phyloP scores from a whole-genome alignment of 2,113 vertebrate genomes.

The Ovis aries region DNA sequence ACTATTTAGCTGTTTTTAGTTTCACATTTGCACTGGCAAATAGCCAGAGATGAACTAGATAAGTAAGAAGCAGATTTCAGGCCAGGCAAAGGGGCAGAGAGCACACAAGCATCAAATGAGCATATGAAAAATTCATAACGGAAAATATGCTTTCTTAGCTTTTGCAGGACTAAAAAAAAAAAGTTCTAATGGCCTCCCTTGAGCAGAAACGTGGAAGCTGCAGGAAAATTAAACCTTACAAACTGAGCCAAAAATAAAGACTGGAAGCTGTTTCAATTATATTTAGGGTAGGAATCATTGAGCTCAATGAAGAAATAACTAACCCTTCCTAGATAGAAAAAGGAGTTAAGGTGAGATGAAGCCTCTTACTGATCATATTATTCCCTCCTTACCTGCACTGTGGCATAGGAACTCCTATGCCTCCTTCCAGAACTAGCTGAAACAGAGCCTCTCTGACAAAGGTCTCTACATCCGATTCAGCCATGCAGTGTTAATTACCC shows the following conservation, averaged over 20 bases:
- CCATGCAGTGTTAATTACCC: background rate
- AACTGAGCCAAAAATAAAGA: background rate
- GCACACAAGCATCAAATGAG: background rate
- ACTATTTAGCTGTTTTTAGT: background rate
- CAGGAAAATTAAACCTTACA: background rate
- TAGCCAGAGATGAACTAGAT: constrained; percentile 26
- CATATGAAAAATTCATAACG: constrained; percentile 46
- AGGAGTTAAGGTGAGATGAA: background rate
- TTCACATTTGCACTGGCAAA: constrained; percentile 44
- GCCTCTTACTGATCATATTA: background rate
- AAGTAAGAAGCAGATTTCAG: constrained; percentile 12
- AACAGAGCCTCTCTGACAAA: background rate
- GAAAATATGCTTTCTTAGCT: background rate
- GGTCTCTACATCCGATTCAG: background rate
- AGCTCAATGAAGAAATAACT: background rate
- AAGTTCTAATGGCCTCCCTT: background rate
- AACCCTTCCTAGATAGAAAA: background rate
- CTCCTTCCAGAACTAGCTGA: background rate
- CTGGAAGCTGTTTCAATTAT: background rate
- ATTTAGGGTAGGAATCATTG: background rate
- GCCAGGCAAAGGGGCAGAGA: constrained; percentile 12
- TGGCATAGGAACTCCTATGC: background rate
- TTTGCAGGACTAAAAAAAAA: background rate
- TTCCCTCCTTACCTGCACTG: background rate
- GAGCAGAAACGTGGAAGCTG: background rate